Evolutionary conservation across 2,888 invertebrate species (phyloP), one percentile per base, ranked within the genome.

Genomic region (Volucella zonaria): DNA sequence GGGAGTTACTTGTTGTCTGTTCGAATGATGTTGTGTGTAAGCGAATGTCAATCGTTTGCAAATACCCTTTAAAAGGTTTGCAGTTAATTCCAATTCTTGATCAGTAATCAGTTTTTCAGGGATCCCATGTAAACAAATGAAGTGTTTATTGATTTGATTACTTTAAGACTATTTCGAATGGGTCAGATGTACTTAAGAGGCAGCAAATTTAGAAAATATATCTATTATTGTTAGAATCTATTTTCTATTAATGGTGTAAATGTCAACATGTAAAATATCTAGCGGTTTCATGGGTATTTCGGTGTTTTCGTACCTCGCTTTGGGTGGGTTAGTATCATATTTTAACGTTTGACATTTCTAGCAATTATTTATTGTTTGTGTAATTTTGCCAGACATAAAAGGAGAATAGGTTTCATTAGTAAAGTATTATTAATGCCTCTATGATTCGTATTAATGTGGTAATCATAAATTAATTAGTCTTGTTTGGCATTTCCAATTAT

Each of bases 281-380:
- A 80, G 40, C 0, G 73, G 77, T 54, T 74, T 80, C 14, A 9
- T 6, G 12, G 85, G 61, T 8, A 59, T 80, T 52, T 85, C 75
- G 0, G 79, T 54, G 8, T 71, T n/a, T 67, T 12, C 62, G 54
- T 47, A 56, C 61, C 66, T 71, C n/a, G 68, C 3, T 78, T 76
- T 85, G 76, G n/a, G 83, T 58, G 61, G 80, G 43, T 79, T 86
- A 58, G 52, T 67, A n/a, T 86, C 75, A 10, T 79, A 82, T 66
- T 82, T 82, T 43, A 49, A 31, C 23, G 47, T 58, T 11, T 58
- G 45, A 59, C 68, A 85, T 42, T 10, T 43, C 3, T 2, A 54
- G 45, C 77, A 78, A 43, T 74, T 74, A 23, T 83, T 80, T 10
- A 75, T 64, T 2, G 61, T 38, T 67, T 64, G n/a, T 8, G 66